Percentiles rank a stretch among this genome's conserved stretches.
phyloP scores from a whole-genome alignment of 2,797 vertebrate genomes.

The Ceryle rudis region DNA sequence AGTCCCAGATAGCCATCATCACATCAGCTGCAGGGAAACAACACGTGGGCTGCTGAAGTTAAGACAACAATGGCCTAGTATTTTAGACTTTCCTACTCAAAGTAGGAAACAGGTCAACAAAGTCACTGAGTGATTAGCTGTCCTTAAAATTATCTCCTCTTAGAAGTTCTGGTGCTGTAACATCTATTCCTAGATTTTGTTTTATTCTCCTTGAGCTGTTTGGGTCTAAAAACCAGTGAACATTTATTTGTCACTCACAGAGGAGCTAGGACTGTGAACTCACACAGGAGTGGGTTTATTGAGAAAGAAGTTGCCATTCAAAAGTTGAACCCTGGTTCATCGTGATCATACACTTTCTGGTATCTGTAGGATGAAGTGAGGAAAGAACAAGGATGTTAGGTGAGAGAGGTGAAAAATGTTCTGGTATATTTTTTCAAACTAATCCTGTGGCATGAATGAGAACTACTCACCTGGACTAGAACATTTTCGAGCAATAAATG shows the following conservation, averaged over 20 bases:
- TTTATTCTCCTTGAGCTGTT: conserved; percentile 14
- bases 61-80: background rate
- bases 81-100: background rate
- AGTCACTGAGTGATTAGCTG: background rate
- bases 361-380: conserved; percentile 17
- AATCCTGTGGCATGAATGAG: conserved; percentile 32
- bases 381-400: conserved; percentile 26
- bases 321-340: conserved; percentile 61
- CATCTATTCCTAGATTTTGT: background rate
- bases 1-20: background rate
- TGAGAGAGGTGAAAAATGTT: conserved; percentile 6
- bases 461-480: conserved; percentile 35
- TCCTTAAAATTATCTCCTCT: conserved; percentile 5
- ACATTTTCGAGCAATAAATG: conserved; percentile 23
- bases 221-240: background rate
- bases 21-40: background rate
- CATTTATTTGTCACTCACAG: conserved; percentile 44
- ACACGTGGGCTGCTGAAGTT: fast-evolving
- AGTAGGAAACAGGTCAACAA: background rate
- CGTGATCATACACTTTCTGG: background rate
- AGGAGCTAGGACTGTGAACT: conserved; percentile 45
- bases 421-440: background rate
- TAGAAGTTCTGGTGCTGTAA: background rate
- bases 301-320: conserved; percentile 70
- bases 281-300: conserved; percentile 68